phyloP scores from a whole-genome alignment of 92 coral and sea anemone species.

The Anthopleura xanthogrammica region DNA sequence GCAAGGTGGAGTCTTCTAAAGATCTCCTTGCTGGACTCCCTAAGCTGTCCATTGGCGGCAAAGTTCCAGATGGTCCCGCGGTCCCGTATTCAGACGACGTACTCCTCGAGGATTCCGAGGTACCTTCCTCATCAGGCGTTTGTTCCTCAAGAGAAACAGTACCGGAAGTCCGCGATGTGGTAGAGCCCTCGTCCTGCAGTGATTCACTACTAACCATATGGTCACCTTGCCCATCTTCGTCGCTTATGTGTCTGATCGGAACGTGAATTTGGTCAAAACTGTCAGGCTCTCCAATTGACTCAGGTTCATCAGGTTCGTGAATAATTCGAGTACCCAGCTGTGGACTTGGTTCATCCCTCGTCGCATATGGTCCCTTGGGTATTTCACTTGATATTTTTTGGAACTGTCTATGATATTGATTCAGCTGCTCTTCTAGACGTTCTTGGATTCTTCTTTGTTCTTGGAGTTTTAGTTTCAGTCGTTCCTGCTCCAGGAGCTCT shows the following conservation, averaged over 20 bases:
- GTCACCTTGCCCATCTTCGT: background rate
- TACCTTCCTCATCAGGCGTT: constrained; percentile 24
- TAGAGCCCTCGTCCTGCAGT: background rate
- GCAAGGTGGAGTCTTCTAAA: background rate
- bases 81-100: constrained; percentile 15
- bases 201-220: background rate
- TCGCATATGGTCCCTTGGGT: constrained; percentile 21
- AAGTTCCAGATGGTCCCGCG: background rate
- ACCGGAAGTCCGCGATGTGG: constrained; percentile 24
- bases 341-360: background rate
- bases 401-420: constrained; percentile 52
- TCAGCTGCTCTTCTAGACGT: constrained; percentile 74
- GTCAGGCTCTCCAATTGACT: background rate
- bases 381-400: constrained; percentile 30
- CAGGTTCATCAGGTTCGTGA: background rate
- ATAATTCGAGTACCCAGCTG: background rate
- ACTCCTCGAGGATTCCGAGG: constrained; percentile 19
- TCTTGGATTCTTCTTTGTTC: constrained; percentile 75
- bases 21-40: background rate
- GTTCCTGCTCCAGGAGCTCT: constrained; percentile 63
- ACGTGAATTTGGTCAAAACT: background rate
- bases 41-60: background rate
- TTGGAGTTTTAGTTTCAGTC: constrained; percentile 73
- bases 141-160: constrained; percentile 31
- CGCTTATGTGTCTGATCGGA: background rate